These are phyloP conservation scores for Drosophila pachea DNA, from an alignment of 1,140 invertebrate genomes.

Conservation along the genomic window DNA sequence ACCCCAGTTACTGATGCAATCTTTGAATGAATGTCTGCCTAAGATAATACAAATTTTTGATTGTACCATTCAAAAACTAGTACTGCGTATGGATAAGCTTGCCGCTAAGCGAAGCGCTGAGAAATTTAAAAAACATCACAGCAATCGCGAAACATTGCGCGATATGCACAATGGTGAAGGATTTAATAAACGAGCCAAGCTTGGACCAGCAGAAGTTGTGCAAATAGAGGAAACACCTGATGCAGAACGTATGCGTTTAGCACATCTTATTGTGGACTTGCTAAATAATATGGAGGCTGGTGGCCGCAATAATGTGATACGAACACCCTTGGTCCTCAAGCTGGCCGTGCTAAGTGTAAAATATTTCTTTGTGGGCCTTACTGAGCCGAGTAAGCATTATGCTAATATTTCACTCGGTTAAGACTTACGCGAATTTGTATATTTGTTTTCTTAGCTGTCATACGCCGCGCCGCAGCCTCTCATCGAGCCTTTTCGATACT, in stretches of 20 bases:
- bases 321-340: constrained; percentile 79
- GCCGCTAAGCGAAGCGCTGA: constrained; percentile 35
- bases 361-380: constrained; percentile 88
- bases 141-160: constrained; percentile 15
- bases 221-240: constrained; percentile 24
- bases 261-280: constrained; percentile 69
- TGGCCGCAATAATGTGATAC: constrained; percentile 47
- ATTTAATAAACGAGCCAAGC: constrained; percentile 43
- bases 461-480: constrained; percentile 81
- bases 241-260: constrained; percentile 49
- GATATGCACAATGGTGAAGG: constrained; percentile 52
- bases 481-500: constrained; percentile 83
- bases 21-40: constrained; percentile 70
- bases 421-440: neutral
- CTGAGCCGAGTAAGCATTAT: constrained; percentile 81
- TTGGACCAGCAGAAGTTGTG: constrained; percentile 16
- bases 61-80: constrained; percentile 64
- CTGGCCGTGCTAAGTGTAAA: constrained; percentile 85
- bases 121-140: constrained; percentile 47
- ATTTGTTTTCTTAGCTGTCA: constrained; percentile 76
- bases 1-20: constrained; percentile 45
- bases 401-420: neutral
- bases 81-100: constrained; percentile 63
- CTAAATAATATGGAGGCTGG: constrained; percentile 73
- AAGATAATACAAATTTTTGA: constrained; percentile 77